phyloP scores from a whole-genome alignment of 1,140 invertebrate genomes.

The Orchesella cincta region DNA sequence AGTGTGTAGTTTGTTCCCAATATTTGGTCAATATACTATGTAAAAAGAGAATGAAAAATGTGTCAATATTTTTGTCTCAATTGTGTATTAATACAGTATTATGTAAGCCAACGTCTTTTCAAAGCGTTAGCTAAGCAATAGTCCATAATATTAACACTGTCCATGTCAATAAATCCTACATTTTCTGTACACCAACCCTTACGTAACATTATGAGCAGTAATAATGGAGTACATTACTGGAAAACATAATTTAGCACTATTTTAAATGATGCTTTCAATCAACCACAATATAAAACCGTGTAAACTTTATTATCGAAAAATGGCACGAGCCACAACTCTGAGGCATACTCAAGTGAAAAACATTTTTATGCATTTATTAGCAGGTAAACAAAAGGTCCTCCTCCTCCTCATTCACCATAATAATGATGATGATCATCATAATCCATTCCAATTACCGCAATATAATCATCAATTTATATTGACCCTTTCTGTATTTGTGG shows the following conservation, averaged over 20 bases:
- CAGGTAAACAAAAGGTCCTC: neutral
- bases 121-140: no score
- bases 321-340: neutral
- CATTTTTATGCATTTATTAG: constrained; percentile 20
- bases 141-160: no score
- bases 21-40: no score
- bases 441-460: constrained; percentile 10
- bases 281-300: neutral
- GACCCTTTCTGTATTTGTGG: constrained; percentile 13
- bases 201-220: no score
- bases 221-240: no score
- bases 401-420: constrained; percentile 6
- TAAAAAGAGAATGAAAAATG: no score
- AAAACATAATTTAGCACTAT: neutral
- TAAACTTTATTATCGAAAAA: neutral
- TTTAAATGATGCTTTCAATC: neutral
- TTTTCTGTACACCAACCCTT: no score
- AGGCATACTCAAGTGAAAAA: neutral
- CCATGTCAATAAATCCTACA: no score
- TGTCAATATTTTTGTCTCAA: no score
- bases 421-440: constrained; percentile 5
- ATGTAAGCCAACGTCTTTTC: no score
- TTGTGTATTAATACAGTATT: no score
- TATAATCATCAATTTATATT: constrained; percentile 24
- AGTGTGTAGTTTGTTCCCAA: no score